These are phyloP conservation scores for Illadopsis cleaveri DNA, from an alignment of 2,113 vertebrate genomes.

Conservation along the genomic window DNA sequence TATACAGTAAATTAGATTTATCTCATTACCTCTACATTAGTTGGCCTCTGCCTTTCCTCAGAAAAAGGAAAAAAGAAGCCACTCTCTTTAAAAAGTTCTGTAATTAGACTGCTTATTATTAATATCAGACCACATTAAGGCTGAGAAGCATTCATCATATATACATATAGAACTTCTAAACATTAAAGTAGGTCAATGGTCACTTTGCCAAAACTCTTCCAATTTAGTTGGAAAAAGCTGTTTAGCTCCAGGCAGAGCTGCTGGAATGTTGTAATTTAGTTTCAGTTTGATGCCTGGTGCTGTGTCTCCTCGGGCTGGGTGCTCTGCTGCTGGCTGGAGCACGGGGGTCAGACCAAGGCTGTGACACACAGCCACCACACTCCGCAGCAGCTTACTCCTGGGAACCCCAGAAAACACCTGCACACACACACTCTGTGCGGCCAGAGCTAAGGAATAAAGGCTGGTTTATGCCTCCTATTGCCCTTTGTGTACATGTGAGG, in stretches of 20 bases:
- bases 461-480: neutral
- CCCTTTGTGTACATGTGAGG: neutral
- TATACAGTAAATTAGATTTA: neutral
- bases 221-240: neutral
- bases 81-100: neutral
- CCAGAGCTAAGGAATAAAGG: neutral
- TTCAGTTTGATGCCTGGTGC: neutral
- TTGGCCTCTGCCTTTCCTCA: neutral
- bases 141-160: neutral
- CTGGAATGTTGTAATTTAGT: neutral
- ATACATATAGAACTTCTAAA: neutral
- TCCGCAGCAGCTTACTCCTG: neutral
- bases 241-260: neutral
- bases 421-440: neutral
- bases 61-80: neutral
- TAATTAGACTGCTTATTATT: neutral
- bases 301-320: neutral
- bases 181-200: neutral
- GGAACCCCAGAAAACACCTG: neutral
- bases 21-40: neutral
- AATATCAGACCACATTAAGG: neutral
- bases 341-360: fast-evolving
- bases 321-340: fast-evolving
- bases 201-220: neutral
- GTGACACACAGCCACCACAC: fast-evolving